Evolutionary conservation across 2,888 invertebrate genomes (phyloP).

Genomic region (Agrochola lychnidis): DNA sequence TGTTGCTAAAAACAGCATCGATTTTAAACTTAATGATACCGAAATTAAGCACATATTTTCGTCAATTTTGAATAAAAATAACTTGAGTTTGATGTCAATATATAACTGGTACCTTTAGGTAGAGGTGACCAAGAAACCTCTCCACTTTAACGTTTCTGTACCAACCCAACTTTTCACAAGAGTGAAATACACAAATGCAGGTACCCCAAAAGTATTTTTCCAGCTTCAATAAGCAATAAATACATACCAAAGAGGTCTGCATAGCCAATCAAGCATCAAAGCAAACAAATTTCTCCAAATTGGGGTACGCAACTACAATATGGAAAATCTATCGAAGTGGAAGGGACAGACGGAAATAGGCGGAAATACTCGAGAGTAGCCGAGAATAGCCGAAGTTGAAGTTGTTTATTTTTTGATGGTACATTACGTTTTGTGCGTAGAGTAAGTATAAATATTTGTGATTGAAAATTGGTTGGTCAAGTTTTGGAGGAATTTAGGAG

Average conservation of each 20-base stretch:
- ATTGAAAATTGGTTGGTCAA: slow-evolving; percentile 47
- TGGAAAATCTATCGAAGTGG: slow-evolving; percentile 78
- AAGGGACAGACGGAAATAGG: slow-evolving; percentile 78
- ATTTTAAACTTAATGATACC: background rate
- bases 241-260: slow-evolving; percentile 63
- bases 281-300: slow-evolving; percentile 81
- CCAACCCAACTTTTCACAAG: background rate
- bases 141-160: background rate
- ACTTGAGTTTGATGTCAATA: background rate
- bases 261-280: slow-evolving; percentile 77
- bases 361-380: slow-evolving; percentile 54
- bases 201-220: slow-evolving; percentile 51
- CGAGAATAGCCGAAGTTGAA: slow-evolving; percentile 65
- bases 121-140: background rate
- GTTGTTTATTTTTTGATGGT: slow-evolving; percentile 80
- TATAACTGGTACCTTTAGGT: background rate
- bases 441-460: slow-evolving; percentile 74
- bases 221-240: slow-evolving; percentile 55
- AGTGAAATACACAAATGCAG: slow-evolving; percentile 31
- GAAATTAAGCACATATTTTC: background rate
- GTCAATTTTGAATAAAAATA: no score
- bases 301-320: slow-evolving; percentile 77
- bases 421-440: slow-evolving; percentile 69
- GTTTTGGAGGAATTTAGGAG: slow-evolving; percentile 14
- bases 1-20: background rate